Evolutionary conservation across 2,113 vertebrate species (phyloP).

Genomic region (Pedionomus torquatus): DNA sequence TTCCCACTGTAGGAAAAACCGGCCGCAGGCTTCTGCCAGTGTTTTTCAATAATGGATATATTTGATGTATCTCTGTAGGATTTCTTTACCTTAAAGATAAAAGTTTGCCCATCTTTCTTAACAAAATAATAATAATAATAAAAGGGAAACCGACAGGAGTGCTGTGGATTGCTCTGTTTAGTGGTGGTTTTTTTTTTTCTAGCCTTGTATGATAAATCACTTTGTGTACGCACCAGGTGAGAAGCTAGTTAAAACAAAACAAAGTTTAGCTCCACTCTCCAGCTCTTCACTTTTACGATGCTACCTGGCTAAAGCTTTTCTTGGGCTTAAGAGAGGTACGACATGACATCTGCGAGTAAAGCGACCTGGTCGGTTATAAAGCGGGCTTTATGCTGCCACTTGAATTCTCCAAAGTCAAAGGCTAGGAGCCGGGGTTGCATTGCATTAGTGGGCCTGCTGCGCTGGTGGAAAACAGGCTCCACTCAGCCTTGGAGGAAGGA

Average conservation of each 20-base stretch:
- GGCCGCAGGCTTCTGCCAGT: not conserved
- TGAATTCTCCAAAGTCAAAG: not conserved
- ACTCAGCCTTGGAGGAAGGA: not conserved
- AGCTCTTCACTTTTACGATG: not conserved
- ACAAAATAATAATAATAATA: not conserved
- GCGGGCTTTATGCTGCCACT: not conserved
- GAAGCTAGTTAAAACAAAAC: not conserved
- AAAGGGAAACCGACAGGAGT: fast-evolving
- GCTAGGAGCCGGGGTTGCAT: not conserved
- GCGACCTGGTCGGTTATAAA: not conserved
- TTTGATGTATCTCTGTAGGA: not conserved
- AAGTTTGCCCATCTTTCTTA: not conserved
- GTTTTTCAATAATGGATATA: not conserved
- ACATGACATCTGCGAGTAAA: not conserved
- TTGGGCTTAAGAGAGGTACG: not conserved
- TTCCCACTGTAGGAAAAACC: not conserved
- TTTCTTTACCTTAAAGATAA: not conserved
- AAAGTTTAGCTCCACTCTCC: not conserved
- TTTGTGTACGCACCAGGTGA: not conserved
- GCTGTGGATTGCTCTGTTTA: not conserved
- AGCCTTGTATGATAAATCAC: not conserved
- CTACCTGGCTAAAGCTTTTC: not conserved
- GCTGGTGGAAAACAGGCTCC: not conserved
- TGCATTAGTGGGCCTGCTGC: not conserved
- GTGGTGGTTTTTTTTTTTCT: not conserved